Evolutionary conservation across 1,140 invertebrate genomes (phyloP), one percentile per base, ranked within the genome.

Genomic region (Neelides sp.): DNA sequence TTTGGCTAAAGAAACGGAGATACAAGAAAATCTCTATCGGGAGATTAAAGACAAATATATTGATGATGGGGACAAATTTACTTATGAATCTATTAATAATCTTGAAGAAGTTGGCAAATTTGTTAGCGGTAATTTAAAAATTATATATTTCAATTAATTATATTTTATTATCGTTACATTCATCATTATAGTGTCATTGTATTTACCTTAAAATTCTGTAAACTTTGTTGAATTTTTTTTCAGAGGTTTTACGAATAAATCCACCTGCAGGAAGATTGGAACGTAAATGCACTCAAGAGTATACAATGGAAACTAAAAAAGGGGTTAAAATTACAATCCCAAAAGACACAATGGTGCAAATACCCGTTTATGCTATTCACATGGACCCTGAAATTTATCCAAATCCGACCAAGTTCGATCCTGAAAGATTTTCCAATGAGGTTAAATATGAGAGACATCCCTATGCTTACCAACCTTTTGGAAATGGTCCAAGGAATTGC

Each of bases 401-500:
- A 2, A 67, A 83, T 55, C 82, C 82, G 4, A 69, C 77, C 4
- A 65, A 61, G 8, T 85, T 81, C 57, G 70, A 80, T 65, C 83
- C 83, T 0, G 76, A 80, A 36, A 66, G 79, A 54, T 84, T 83
- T 62, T 62, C 65, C 12, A 64, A 71, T 2, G 73, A 75, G 57
- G 69, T 69, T 47, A 63, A 65, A 41, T 54, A 61, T 23, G 54
- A 55, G 8, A 65, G 75, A 20, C 72, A 66, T 55, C 71, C 64
- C 39, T 76, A 70, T 57, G 69, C 75, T 0, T 86, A 77, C 63
- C 63, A 85, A 26, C 83, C 85, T 0, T 90, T 90, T 59, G 83
- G 83, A 1, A 76, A 79, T 40, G 84, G 84, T 8, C 78, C 79
- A 1, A 72, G 81, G 35, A 80, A 37, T 42, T n/a, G n/a, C n/a